Evolutionary conservation across 2,113 vertebrate species (phyloP).

Genomic region (Malaclemys terrapin): DNA sequence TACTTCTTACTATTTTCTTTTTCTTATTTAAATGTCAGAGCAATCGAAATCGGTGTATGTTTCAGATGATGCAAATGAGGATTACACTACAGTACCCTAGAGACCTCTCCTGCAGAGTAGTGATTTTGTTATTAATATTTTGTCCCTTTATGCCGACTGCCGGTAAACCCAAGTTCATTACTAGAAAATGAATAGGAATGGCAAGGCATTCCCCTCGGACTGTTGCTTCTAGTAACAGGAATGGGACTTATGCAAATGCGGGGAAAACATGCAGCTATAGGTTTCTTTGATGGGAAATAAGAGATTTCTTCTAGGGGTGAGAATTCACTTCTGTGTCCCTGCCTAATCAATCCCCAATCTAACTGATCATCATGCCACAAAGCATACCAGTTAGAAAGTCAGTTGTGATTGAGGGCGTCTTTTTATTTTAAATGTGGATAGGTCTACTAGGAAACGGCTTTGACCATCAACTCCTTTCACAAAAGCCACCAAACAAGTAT

Average conservation of each 20-base stretch:
- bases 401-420: constrained; percentile 8
- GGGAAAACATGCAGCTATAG: constrained; percentile 30
- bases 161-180: constrained; percentile 66
- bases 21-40: constrained; percentile 16
- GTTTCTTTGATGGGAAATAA: constrained; percentile 49
- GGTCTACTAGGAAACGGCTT: not conserved
- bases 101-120: constrained; percentile 12
- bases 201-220: constrained; percentile 41
- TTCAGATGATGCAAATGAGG: constrained; percentile 67
- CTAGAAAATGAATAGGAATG: constrained; percentile 57
- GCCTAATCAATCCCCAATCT: constrained; percentile 37
- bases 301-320: constrained; percentile 4
- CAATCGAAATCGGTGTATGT: constrained; percentile 32
- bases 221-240: constrained; percentile 73
- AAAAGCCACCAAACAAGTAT: not conserved
- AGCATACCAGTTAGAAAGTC: constrained; percentile 30
- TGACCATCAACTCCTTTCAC: not conserved
- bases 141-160: constrained; percentile 47
- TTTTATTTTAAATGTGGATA: not conserved
- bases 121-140: constrained; percentile 76
- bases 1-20: not conserved
- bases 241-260: constrained; percentile 39
- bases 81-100: constrained; percentile 41
- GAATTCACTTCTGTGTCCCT: constrained; percentile 1
- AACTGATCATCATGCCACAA: not conserved